Percentiles rank a stretch among this genome's conserved stretches.
These are phyloP conservation scores for Gymnoscopelus braueri DNA, from an alignment of 2,797 vertebrate species.

Conservation along the genomic window DNA sequence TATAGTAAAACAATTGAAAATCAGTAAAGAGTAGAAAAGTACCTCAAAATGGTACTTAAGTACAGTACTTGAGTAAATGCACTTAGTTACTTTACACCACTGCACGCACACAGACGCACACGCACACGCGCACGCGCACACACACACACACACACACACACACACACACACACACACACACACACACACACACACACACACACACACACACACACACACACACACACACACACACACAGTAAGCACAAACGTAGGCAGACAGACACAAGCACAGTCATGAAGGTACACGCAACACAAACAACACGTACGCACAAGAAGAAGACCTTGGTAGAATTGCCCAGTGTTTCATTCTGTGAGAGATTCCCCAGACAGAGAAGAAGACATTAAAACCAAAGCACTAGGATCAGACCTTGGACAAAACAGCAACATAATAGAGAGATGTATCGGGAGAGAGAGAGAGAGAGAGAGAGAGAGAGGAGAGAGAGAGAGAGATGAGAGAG, in stretches of 20 bases:
- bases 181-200: too few relatives aligned
- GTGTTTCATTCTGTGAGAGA: constrained; percentile 64
- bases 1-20: too few relatives aligned
- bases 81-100: too few relatives aligned
- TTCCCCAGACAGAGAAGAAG: constrained; percentile 57
- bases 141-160: too few relatives aligned
- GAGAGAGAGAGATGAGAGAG: background rate
- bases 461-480: constrained; percentile 44
- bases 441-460: constrained; percentile 35
- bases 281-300: background rate
- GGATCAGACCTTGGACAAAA: constrained; percentile 70
- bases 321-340: constrained; percentile 50
- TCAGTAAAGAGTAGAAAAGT: too few relatives aligned
- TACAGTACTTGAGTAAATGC: too few relatives aligned
- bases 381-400: constrained; percentile 70
- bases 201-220: constrained; percentile 2
- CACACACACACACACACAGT: constrained; percentile 13
- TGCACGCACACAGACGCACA: background rate
- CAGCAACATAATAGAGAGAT: constrained; percentile 40
- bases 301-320: constrained; percentile 1
- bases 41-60: too few relatives aligned
- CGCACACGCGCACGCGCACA: too few relatives aligned
- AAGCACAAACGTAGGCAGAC: background rate
- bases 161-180: too few relatives aligned
- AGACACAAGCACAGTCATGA: background rate